Evolutionary conservation across 2,113 vertebrate species (phyloP).

Genomic region (Acrocephalus kingi): DNA sequence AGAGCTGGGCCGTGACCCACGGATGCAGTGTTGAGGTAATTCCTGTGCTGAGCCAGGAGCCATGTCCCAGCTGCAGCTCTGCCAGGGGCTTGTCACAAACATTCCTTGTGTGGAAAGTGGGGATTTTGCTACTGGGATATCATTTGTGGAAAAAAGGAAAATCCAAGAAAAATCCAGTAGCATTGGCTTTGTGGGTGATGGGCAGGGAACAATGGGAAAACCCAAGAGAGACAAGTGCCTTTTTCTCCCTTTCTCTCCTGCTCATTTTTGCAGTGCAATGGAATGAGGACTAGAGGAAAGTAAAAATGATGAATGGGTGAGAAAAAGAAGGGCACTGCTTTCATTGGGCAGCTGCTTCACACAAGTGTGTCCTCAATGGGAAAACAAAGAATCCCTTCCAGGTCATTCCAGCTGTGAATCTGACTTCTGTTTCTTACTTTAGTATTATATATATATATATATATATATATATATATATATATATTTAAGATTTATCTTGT

Average conservation of each 20-base stretch:
- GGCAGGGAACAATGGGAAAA: not conserved
- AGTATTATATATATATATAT: no score
- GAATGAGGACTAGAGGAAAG: not conserved
- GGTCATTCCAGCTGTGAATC: not conserved
- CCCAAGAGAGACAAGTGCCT: not conserved
- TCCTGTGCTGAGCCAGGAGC: not conserved
- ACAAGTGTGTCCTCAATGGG: not conserved
- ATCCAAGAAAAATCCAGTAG: not conserved
- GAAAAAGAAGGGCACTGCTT: not conserved
- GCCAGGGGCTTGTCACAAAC: not conserved
- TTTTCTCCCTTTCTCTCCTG: not conserved
- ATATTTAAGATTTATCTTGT: not conserved
- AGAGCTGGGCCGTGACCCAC: not conserved
- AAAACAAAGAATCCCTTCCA: not conserved
- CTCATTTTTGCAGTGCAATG: not conserved
- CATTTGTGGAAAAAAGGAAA: not conserved
- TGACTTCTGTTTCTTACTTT: not conserved
- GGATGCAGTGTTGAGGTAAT: not conserved
- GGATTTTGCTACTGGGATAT: not conserved
- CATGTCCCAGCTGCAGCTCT: not conserved
- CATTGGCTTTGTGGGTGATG: not conserved
- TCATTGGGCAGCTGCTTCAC: not conserved
- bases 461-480: no score
- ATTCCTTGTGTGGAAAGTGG: rapidly evolving
- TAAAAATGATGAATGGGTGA: not conserved